phyloP scores from a whole-genome alignment of 2,113 vertebrate species.

The Bubo scandiacus region DNA sequence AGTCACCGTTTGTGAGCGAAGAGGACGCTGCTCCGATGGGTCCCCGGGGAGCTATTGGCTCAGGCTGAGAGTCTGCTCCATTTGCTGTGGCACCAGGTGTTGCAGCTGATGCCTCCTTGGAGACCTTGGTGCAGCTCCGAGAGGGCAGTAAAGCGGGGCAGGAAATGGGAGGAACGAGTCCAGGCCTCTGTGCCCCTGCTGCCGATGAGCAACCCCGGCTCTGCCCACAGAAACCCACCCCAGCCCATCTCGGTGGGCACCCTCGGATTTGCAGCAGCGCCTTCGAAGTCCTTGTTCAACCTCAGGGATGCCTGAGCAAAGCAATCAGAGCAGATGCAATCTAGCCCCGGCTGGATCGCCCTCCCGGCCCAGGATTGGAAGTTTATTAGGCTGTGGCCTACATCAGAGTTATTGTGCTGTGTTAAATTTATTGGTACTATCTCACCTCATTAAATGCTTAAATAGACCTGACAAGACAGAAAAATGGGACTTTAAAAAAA shows the following conservation, averaged over 20 bases:
- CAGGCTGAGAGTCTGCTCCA: background rate
- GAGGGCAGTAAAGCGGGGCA: background rate
- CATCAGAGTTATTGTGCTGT: conserved; percentile 74
- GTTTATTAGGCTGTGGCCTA: conserved; percentile 72
- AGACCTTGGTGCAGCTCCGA: background rate
- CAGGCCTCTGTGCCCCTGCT: background rate
- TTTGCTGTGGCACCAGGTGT: too few species aligned
- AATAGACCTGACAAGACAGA: conserved; percentile 80
- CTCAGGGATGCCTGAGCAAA: conserved; percentile 61
- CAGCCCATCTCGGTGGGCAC: background rate
- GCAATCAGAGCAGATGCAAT: conserved; percentile 54
- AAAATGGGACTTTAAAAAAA: conserved; percentile 64
- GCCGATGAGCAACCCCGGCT: conserved; percentile 15
- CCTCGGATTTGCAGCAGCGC: background rate
- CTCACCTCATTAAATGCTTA: conserved; percentile 81
- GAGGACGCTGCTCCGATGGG: background rate
- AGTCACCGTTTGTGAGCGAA: background rate
- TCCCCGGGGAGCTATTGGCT: background rate
- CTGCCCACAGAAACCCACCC: background rate
- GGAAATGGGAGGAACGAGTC: fast-evolving
- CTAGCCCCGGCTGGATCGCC: conserved; percentile 28
- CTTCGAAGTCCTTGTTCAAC: conserved; percentile 68
- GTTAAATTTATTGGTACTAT: conserved; percentile 78
- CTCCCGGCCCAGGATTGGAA: conserved; percentile 53
- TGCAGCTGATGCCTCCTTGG: background rate